Evolutionary conservation across 2,888 invertebrate genomes (phyloP).

Genomic region (Beris morrisii): DNA sequence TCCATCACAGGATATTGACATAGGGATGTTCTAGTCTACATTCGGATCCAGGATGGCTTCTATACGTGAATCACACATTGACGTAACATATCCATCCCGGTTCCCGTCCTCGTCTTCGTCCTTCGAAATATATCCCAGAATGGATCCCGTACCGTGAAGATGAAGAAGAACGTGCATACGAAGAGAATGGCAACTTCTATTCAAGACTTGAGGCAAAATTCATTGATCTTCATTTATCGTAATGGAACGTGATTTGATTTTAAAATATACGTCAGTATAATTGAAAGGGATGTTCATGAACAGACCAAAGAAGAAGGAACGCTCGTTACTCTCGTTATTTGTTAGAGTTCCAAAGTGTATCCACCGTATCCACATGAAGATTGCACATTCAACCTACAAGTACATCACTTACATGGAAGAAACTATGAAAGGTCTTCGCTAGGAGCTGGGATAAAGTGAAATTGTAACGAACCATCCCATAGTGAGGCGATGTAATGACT

Average conservation of each 20-base stretch:
- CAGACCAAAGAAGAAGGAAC: background rate
- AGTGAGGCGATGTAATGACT: conserved; percentile 3
- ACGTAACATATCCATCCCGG: no score
- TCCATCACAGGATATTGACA: no score
- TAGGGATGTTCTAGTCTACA: no score
- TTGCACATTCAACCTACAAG: no score
- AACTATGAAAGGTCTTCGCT: background rate
- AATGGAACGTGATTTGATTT: conserved; percentile 40
- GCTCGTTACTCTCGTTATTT: conserved; percentile 1
- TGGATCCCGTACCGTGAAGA: no score
- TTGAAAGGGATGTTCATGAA: conserved; percentile 21
- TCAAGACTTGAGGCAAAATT: conserved; percentile 23
- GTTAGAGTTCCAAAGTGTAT: conserved; percentile 18
- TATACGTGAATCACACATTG: no score
- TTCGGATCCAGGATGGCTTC: no score
- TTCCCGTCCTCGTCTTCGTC: no score
- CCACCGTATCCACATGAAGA: background rate
- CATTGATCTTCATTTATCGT: conserved; percentile 40
- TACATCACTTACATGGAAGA: no score
- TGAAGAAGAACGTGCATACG: no score
- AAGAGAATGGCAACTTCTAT: no score
- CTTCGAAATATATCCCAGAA: no score
- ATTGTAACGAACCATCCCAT: conserved; percentile 15
- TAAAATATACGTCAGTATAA: conserved; percentile 25
- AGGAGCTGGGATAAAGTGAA: conserved; percentile 12